phyloP scores from a whole-genome alignment of 2,113 vertebrate species.

The Puma concolor region DNA sequence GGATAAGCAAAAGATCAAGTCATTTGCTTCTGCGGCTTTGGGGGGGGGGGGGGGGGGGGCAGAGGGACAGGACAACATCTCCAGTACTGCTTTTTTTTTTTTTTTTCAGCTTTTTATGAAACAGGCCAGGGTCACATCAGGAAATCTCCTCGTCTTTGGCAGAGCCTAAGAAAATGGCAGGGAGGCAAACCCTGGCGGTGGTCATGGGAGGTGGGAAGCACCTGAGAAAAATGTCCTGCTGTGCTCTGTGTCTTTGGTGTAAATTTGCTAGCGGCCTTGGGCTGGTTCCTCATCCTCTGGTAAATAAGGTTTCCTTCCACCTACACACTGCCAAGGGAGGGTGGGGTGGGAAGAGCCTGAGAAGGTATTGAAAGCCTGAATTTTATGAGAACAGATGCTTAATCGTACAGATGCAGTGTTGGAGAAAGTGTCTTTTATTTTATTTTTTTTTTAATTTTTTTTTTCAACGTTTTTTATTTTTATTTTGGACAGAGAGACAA shows the following conservation, averaged over 20 bases:
- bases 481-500: no score
- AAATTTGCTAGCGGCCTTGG: neutral
- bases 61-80: neutral
- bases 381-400: neutral
- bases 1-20: neutral
- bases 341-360: no score
- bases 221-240: neutral
- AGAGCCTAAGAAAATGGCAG: neutral
- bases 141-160: neutral
- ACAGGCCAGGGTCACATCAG: no score
- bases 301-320: neutral
- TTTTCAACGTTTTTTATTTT: no score
- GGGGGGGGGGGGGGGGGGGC: neutral
- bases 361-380: neutral
- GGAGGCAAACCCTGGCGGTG: neutral
- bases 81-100: no score
- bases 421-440: no score
- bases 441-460: no score
- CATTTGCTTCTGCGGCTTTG: neutral
- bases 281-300: neutral
- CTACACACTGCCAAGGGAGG: neutral
- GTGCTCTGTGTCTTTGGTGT: neutral
- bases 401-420: neutral
- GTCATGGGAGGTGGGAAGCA: neutral
- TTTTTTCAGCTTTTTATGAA: no score